Percentiles rank a stretch among this genome's conserved stretches.
Conservation (phyloP, 2,113 vertebrate genomes). For the Vicugna pacos region DNA sequence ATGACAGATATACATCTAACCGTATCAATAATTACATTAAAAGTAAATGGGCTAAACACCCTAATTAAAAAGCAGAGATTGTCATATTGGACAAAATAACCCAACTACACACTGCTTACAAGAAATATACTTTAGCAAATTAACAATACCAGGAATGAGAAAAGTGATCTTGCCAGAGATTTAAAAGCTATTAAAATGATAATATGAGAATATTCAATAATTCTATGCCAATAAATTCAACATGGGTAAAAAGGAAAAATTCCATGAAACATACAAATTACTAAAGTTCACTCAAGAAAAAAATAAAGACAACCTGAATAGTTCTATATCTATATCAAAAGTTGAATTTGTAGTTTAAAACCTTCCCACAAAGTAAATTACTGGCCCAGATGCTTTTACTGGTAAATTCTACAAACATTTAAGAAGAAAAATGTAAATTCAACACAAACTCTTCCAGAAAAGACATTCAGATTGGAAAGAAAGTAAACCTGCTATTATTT, state of each 20-base stretch:
- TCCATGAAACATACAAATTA: not conserved
- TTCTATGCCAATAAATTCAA: constrained; percentile 36
- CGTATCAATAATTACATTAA: not conserved
- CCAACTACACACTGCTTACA: not conserved
- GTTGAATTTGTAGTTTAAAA: not conserved
- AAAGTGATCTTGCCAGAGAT: not conserved
- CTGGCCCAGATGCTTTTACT: not conserved
- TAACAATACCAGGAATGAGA: not conserved
- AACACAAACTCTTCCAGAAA: not conserved
- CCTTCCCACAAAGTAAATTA: not conserved
- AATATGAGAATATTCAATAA: not conserved
- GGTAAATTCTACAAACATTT: constrained; percentile 5
- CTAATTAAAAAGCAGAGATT: constrained; percentile 1
- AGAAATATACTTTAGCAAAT: constrained; percentile 1
- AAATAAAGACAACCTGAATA: not conserved
- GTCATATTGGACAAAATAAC: not conserved
- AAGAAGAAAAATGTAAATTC: not conserved
- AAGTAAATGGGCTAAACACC: not conserved
- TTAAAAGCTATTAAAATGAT: not conserved
- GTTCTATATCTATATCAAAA: not conserved
- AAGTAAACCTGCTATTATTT: not conserved
- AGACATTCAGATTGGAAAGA: not conserved
- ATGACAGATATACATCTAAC: not conserved
- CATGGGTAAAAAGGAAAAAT: not conserved
- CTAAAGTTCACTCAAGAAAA: not conserved